phyloP scores from a whole-genome alignment of 2,888 invertebrate species.

The Tipula helvola region DNA sequence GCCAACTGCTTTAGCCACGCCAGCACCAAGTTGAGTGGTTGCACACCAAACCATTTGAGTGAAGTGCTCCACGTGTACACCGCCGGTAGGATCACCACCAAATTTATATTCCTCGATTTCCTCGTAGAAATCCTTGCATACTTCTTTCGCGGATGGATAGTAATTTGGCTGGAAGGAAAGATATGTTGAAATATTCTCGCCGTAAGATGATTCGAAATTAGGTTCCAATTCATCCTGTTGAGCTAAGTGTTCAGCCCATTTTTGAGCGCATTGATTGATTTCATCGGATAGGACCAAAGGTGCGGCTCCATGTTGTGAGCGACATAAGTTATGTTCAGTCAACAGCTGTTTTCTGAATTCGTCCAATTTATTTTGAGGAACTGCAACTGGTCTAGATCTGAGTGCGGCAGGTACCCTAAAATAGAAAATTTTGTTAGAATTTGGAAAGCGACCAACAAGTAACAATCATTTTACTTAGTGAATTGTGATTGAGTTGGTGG shows the following conservation, averaged over 20 bases:
- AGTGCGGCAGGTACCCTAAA: background rate
- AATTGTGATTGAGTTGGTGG: background rate
- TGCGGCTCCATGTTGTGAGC: background rate
- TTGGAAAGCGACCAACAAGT: background rate
- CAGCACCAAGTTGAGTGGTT: conserved; percentile 61
- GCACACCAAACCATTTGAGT: conserved; percentile 71
- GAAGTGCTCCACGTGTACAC: conserved; percentile 47
- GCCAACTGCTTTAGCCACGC: conserved; percentile 48
- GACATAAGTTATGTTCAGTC: background rate
- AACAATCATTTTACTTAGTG: background rate
- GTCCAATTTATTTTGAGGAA: background rate
- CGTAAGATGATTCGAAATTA: background rate
- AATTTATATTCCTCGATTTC: conserved; percentile 51
- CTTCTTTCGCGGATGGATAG: background rate
- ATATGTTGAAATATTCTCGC: background rate
- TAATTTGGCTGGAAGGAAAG: background rate
- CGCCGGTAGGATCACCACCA: conserved; percentile 44
- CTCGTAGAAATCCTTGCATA: conserved; percentile 34
- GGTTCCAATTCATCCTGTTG: background rate
- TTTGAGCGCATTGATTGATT: background rate
- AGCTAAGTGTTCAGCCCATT: background rate
- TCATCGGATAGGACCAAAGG: background rate
- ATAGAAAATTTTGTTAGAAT: background rate
- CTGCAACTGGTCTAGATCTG: background rate
- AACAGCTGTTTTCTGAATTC: background rate